A percentile compares a stretch with the other conserved stretches of the same genome.
These are phyloP conservation scores for Emydura subglobosa DNA, from an alignment of 2,113 vertebrate genomes.

Conservation along the genomic window DNA sequence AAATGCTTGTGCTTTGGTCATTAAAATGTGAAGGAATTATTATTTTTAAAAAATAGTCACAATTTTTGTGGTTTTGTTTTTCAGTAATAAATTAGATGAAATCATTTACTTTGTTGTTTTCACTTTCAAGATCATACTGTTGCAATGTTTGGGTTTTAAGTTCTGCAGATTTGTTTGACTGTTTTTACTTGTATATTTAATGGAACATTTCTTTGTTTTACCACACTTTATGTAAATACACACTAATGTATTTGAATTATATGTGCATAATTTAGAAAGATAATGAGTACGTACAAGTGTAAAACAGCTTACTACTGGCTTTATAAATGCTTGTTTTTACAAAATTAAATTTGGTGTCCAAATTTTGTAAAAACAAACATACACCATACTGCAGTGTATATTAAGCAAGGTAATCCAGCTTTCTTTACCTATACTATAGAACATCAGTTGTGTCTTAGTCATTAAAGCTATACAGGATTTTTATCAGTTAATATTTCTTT, in stretches of 20 bases:
- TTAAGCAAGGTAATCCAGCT: not conserved
- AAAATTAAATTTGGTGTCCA: not conserved
- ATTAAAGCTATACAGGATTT: not conserved
- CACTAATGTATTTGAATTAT: not conserved
- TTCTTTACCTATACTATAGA: not conserved
- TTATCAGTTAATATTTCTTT: not conserved
- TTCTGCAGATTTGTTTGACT: not conserved
- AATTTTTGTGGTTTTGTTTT: not conserved
- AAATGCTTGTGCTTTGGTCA: not conserved
- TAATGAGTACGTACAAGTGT: not conserved
- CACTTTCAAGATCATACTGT: not conserved
- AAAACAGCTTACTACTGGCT: not conserved
- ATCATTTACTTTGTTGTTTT: not conserved
- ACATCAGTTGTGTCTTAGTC: not conserved
- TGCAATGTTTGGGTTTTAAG: not conserved
- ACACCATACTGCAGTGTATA: not conserved
- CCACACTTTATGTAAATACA: not conserved
- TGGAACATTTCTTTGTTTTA: not conserved
- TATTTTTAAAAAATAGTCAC: not conserved
- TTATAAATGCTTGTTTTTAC: not conserved
- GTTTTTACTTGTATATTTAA: not conserved
- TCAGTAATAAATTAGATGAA: not conserved
- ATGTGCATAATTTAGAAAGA: not conserved
- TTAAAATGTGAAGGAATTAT: no score
- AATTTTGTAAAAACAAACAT: no score